Conservation (phyloP, 2,888 invertebrate species). For the Nasonia oneida region DNA sequence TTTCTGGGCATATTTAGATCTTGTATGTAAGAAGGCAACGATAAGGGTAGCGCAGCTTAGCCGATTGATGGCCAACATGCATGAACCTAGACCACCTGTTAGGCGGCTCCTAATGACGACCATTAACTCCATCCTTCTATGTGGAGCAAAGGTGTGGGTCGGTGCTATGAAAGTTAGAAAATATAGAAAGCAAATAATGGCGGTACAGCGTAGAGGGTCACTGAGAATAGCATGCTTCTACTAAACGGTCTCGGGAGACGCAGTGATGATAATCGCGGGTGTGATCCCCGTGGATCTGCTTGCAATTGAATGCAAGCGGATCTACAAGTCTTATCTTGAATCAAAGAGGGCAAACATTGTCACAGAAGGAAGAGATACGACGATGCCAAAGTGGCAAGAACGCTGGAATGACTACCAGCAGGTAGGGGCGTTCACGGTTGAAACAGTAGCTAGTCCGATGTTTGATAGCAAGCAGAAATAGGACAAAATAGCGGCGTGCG, state of each 20-base stretch:
- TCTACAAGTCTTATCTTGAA: constrained; percentile 35
- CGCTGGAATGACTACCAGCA: not conserved
- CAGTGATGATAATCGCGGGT: constrained; percentile 61
- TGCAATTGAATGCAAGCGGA: too few species aligned
- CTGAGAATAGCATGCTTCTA: constrained; percentile 64
- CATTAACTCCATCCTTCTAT: constrained; percentile 58
- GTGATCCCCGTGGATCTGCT: too few species aligned
- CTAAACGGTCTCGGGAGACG: constrained; percentile 65
- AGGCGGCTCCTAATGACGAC: not conserved
- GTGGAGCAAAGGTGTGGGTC: constrained; percentile 63
- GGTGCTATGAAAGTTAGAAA: constrained; percentile 53
- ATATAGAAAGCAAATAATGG: constrained; percentile 59
- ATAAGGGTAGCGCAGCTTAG: constrained; percentile 54
- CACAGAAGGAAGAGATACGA: not conserved
- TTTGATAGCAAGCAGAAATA: not conserved
- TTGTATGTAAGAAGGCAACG: constrained; percentile 48
- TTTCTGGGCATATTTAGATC: constrained; percentile 62
- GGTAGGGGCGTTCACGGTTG: too few species aligned
- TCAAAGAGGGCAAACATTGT: constrained; percentile 15
- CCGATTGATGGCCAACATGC: constrained; percentile 55
- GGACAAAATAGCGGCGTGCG: not conserved
- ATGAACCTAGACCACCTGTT: constrained; percentile 16
- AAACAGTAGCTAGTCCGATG: too few species aligned
- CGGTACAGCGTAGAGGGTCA: constrained; percentile 55
- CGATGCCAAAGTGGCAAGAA: not conserved